These are phyloP conservation scores for Mylabris phalerata DNA, from an alignment of 1,140 invertebrate genomes.

Conservation along the genomic window DNA sequence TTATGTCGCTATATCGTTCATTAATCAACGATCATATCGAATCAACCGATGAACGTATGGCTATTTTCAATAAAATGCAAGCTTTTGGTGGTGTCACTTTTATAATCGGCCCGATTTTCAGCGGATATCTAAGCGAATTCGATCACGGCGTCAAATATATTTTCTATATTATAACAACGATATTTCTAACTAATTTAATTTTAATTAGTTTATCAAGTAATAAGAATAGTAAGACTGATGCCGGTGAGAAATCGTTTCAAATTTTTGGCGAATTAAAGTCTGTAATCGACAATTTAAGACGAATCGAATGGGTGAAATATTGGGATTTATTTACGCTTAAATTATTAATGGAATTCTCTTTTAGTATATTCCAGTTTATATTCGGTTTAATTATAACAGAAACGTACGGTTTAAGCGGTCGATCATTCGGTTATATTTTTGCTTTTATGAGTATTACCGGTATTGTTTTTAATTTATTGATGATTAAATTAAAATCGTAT, in stretches of 20 bases:
- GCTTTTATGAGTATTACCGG: constrained; percentile 5
- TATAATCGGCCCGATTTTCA: constrained; percentile 11
- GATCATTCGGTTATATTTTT: constrained; percentile 12
- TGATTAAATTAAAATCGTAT: constrained; percentile 6
- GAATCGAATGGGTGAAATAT: background rate
- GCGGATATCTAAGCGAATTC: constrained; percentile 21
- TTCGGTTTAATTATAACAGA: constrained; percentile 7
- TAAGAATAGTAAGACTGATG: background rate
- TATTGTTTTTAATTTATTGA: constrained; percentile 5
- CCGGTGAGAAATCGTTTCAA: background rate
- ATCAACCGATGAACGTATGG: constrained; percentile 15
- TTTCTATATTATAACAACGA: constrained; percentile 6
- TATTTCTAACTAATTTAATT: constrained; percentile 10
- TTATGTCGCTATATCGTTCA: constrained; percentile 14
- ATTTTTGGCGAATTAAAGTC: background rate
- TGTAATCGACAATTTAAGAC: constrained; percentile 5
- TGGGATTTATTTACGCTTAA: constrained; percentile 1
- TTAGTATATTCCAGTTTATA: constrained; percentile 20
- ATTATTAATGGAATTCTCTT: constrained; percentile 9
- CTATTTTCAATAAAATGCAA: constrained; percentile 16
- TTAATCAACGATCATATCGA: constrained; percentile 18
- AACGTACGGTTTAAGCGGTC: constrained; percentile 12
- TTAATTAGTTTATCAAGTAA: background rate
- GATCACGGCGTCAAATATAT: constrained; percentile 14
- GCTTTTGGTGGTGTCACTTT: constrained; percentile 9